Evolutionary conservation across 2,113 vertebrate genomes (phyloP).

Genomic region (Leucoraja erinaceus): DNA sequence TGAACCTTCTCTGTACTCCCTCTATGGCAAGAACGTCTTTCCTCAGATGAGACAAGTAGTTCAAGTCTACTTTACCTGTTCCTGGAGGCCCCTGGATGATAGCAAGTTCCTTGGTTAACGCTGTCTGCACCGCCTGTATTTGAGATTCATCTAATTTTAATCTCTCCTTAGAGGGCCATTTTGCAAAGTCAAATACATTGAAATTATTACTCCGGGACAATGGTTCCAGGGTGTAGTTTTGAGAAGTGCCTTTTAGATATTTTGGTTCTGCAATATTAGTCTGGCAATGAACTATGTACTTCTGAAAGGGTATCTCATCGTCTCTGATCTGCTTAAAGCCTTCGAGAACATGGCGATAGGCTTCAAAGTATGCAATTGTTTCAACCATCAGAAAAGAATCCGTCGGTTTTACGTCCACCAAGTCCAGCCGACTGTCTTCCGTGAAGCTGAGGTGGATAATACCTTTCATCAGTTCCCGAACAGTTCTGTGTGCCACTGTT

Average conservation of each 20-base stretch:
- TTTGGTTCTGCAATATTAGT: constrained; percentile 39
- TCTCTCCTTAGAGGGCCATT: constrained; percentile 34
- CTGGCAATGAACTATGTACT: constrained; percentile 45
- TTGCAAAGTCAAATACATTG: background rate
- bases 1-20: too few relatives aligned
- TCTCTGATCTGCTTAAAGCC: constrained; percentile 45
- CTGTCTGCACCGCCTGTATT: constrained; percentile 43
- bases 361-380: constrained; percentile 48
- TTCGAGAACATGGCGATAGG: constrained; percentile 48
- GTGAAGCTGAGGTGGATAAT: constrained; percentile 39
- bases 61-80: constrained; percentile 43
- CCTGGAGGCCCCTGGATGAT: constrained; percentile 50
- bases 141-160: constrained; percentile 43
- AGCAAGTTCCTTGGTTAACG: constrained; percentile 45
- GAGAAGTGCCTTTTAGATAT: constrained; percentile 34
- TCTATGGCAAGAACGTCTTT: too few relatives aligned
- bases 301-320: constrained; percentile 43
- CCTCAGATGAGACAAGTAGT: too few relatives aligned
- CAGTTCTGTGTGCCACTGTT: constrained; percentile 42
- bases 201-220: background rate
- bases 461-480: constrained; percentile 36
- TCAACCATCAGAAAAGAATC: constrained; percentile 46
- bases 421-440: constrained; percentile 37
- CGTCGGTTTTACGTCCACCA: constrained; percentile 34
- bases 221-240: constrained; percentile 33